Evolutionary conservation across 2,888 invertebrate species (phyloP).

Genomic region (Rhingia rostrata): DNA sequence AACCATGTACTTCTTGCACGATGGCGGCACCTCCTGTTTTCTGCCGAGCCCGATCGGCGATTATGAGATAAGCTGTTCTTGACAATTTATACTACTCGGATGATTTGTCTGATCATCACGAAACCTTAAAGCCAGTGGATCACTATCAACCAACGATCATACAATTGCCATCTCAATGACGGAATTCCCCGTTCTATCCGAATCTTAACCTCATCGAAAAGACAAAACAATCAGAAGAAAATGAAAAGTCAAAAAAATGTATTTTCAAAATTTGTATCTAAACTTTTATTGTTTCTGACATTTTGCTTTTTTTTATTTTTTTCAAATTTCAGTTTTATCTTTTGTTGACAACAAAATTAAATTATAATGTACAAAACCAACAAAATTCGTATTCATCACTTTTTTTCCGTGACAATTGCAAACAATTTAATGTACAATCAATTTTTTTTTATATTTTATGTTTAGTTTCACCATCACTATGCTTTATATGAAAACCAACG

Average conservation of each 20-base stretch:
- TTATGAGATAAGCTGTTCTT: no score
- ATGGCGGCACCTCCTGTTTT: no score
- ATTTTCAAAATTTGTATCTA: constrained; percentile 83
- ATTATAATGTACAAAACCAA: constrained; percentile 57
- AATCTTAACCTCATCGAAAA: not conserved
- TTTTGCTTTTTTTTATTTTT: constrained; percentile 37
- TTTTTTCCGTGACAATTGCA: constrained; percentile 48
- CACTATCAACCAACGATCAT: no score
- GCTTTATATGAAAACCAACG: constrained; percentile 40
- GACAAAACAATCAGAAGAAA: constrained; percentile 2
- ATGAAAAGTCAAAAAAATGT: constrained; percentile 26
- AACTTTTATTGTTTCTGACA: constrained; percentile 82
- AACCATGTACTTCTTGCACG: no score
- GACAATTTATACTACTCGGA: no score
- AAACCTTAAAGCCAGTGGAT: no score
- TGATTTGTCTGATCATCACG: no score
- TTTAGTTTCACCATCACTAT: constrained; percentile 43
- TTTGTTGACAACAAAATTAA: constrained; percentile 62
- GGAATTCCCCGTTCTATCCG: no score
- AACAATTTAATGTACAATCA: constrained; percentile 4
- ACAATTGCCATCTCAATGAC: no score
- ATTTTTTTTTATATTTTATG: constrained; percentile 10
- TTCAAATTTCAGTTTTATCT: constrained; percentile 54
- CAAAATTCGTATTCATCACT: constrained; percentile 42
- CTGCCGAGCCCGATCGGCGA: no score